Evolutionary conservation across 2,888 invertebrate species (phyloP).

Genomic region (Ceramica pisi): DNA sequence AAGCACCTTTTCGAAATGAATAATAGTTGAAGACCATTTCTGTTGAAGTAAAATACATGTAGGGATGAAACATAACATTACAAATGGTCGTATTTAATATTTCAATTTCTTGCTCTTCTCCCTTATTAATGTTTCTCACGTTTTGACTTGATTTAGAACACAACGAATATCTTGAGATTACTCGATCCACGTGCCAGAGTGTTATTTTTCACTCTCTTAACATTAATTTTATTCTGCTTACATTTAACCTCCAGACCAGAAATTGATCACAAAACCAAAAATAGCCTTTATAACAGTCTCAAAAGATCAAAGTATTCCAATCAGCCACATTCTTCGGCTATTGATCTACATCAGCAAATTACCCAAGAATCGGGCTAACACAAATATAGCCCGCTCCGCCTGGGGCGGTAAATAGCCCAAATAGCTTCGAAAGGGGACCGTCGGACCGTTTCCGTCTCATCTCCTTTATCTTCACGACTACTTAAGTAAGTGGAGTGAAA

Average conservation of each 20-base stretch:
- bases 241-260: neutral
- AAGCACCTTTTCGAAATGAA: neutral
- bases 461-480: slow-evolving; percentile 69
- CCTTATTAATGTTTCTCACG: too few species aligned
- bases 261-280: slow-evolving; percentile 1
- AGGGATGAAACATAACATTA: neutral
- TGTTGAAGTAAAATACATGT: neutral
- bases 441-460: slow-evolving; percentile 62
- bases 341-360: slow-evolving; percentile 63
- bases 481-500: slow-evolving; percentile 70
- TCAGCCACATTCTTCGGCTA: slow-evolving; percentile 45
- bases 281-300: neutral
- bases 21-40: neutral
- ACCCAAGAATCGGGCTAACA: slow-evolving; percentile 40
- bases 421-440: slow-evolving; percentile 56
- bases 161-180: neutral
- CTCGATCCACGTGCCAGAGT: neutral
- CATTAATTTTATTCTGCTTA: neutral
- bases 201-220: neutral
- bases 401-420: slow-evolving; percentile 64
- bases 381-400: slow-evolving; percentile 56
- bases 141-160: too few species aligned
- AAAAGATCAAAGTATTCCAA: slow-evolving; percentile 52
- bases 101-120: too few species aligned
- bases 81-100: too few species aligned